These are phyloP conservation scores for Callospermophilus lateralis DNA, from an alignment of 2,113 vertebrate species.

Conservation along the genomic window DNA sequence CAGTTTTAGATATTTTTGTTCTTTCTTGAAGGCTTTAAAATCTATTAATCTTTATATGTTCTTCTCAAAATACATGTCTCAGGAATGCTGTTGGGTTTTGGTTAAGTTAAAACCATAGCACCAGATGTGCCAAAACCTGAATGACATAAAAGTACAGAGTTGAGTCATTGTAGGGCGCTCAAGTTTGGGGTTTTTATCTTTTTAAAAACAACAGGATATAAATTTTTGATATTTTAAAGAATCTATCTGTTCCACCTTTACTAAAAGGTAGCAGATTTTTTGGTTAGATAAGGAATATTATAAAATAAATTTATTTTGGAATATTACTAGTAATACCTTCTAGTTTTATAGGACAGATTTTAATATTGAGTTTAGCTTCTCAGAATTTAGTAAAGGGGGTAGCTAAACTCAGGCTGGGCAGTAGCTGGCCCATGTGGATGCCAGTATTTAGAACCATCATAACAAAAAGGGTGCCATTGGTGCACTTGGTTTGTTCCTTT, in stretches of 20 bases:
- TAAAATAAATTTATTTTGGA: not conserved
- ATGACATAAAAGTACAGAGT: not conserved
- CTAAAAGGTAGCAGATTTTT: slow-evolving; percentile 14
- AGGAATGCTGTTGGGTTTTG: not conserved
- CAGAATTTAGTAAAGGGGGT: not conserved
- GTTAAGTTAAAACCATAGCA: not conserved
- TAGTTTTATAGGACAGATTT: not conserved
- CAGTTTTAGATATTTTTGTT: slow-evolving; percentile 2
- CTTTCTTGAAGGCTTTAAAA: slow-evolving; percentile 40
- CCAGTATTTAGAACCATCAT: not conserved
- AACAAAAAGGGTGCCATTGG: not conserved
- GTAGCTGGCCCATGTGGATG: not conserved
- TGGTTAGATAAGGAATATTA: not conserved
- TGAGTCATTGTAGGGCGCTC: not conserved
- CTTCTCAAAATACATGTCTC: not conserved
- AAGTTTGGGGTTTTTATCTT: not conserved
- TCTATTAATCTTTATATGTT: not conserved
- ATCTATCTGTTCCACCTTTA: not conserved
- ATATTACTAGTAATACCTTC: not conserved
- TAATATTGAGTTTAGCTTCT: not conserved
- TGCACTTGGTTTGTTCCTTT: not conserved
- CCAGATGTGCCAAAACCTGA: not conserved
- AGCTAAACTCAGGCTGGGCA: not conserved
- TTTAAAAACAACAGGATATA: not conserved
- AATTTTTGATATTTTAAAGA: slow-evolving; percentile 59